Conservation (phyloP, 2,888 invertebrate genomes). For the Polia nebulosa region DNA sequence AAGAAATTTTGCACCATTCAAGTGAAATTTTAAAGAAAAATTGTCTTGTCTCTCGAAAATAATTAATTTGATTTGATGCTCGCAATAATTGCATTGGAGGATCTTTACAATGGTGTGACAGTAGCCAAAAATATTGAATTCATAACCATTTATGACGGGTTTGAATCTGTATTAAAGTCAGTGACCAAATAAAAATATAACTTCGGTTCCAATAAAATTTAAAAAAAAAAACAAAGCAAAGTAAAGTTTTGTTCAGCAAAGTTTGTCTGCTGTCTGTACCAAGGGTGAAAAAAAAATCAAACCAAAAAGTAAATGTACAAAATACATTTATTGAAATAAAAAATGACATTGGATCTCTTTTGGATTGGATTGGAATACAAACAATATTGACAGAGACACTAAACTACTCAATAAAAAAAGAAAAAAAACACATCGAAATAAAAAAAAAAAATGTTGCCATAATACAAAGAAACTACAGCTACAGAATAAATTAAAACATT, state of each 20-base stretch:
- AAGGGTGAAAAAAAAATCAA: conserved; percentile 76
- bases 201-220: no score
- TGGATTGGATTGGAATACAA: conserved; percentile 87
- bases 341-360: conserved; percentile 88
- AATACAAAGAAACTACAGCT: conserved; percentile 81
- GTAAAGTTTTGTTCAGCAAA: no score
- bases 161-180: no score
- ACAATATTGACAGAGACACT: conserved; percentile 90
- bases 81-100: no score
- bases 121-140: not conserved
- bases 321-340: conserved; percentile 91
- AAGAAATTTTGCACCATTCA: no score
- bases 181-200: no score
- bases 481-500: conserved; percentile 90
- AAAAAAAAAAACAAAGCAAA: no score
- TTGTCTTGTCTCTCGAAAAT: no score
- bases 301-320: conserved; percentile 73
- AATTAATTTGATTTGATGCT: no score
- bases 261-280: not conserved
- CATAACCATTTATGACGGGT: no score
- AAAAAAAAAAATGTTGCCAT: conserved; percentile 80
- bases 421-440: conserved; percentile 79
- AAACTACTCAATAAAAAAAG: conserved; percentile 82
- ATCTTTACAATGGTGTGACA: no score
- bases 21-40: no score